A percentile compares a stretch with the other conserved stretches of the same genome.
These are phyloP conservation scores for Malacosoma neustria DNA, from an alignment of 2,888 invertebrate species.

Conservation along the genomic window DNA sequence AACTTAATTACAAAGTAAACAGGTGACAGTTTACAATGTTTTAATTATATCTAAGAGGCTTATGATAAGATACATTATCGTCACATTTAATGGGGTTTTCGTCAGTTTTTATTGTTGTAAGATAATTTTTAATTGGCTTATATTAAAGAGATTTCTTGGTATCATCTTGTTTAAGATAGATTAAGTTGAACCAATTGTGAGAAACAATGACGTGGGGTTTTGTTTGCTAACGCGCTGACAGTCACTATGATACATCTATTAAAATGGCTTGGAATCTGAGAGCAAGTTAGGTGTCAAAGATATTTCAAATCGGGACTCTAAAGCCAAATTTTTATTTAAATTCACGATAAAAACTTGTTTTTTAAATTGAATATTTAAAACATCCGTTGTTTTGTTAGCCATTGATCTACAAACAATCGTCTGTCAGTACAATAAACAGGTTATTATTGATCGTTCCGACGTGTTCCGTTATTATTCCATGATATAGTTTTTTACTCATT, in stretches of 20 bases:
- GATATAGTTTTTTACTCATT: not conserved
- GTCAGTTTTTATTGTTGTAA: not conserved
- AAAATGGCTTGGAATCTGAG: too few relatives aligned
- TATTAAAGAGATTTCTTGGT: not conserved
- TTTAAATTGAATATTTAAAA: too few relatives aligned
- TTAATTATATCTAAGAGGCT: conserved; percentile 7
- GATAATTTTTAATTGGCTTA: not conserved
- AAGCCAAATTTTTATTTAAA: too few relatives aligned
- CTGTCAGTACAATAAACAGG: not conserved
- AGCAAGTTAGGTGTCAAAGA: too few relatives aligned
- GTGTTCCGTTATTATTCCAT: not conserved
- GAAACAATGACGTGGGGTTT: too few relatives aligned
- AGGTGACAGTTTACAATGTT: conserved; percentile 2
- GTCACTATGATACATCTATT: too few relatives aligned
- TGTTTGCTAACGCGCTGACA: too few relatives aligned
- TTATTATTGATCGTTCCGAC: not conserved
- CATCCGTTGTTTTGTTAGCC: too few relatives aligned
- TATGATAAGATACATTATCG: conserved; percentile 6
- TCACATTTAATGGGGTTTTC: not conserved
- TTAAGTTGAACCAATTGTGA: not conserved
- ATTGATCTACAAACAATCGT: too few relatives aligned
- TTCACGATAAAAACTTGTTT: too few relatives aligned
- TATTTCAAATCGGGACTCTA: too few relatives aligned
- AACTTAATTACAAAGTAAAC: conserved; percentile 11
- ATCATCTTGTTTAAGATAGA: not conserved